Percentiles rank a stretch among this genome's conserved stretches.
Conservation (phyloP, 2,888 invertebrate species). For the Aquatica leii region DNA sequence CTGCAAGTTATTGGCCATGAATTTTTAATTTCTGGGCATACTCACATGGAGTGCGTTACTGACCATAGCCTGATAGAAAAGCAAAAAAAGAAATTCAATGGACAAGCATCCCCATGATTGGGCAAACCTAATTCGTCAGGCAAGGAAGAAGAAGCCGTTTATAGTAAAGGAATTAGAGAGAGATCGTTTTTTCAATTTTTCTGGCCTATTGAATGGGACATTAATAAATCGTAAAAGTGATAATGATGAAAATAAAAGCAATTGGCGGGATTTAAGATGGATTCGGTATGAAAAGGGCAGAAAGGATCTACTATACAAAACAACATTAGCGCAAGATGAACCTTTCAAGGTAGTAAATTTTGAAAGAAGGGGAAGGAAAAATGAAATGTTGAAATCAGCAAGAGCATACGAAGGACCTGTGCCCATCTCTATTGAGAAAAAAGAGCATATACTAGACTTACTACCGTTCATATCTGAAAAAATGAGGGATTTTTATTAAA, state of each 20-base stretch:
- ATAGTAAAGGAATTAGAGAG: neutral
- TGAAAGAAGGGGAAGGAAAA: neutral
- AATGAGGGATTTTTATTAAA: neutral
- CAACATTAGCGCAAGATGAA: neutral
- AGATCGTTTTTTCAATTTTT: neutral
- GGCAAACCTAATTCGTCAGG: neutral
- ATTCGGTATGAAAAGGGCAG: neutral
- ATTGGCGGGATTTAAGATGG: neutral
- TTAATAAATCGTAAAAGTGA: neutral
- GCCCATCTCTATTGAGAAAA: neutral
- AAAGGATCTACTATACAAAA: neutral
- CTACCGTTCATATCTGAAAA: neutral
- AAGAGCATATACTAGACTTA: too few relatives aligned
- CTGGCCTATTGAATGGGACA: neutral
- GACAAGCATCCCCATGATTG: neutral
- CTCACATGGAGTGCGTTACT: neutral
- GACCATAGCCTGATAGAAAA: neutral
- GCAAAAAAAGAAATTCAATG: neutral
- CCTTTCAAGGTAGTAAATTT: neutral
- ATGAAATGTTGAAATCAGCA: neutral
- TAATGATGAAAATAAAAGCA: neutral
- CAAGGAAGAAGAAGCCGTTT: neutral
- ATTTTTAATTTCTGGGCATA: neutral
- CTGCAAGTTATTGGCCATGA: neutral
- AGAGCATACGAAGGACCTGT: neutral